Evolutionary conservation across 2,113 vertebrate species (phyloP), one percentile per base, ranked within the genome.

Genomic region (Triplophysa dalaica): DNA sequence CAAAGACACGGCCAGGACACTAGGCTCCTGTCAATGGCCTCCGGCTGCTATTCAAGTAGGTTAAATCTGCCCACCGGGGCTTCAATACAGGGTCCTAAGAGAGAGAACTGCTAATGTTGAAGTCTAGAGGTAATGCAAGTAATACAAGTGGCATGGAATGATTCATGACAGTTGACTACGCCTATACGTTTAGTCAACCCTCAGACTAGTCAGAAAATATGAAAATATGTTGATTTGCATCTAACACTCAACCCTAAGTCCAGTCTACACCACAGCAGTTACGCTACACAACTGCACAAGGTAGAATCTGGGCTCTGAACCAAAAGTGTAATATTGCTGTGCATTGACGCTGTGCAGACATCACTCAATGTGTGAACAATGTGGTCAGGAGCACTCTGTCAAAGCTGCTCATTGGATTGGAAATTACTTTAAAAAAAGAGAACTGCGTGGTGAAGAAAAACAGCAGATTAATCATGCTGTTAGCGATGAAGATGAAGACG

Each of bases 361-460:
- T 81, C 81, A 60, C 68, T 77, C 62, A 78, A 75, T 45, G 73
- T 81, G 78, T 81, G 78, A 84, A 83, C 66, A 86, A 78, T 68
- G 70, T 70, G 75, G 61, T 79, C 73, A 65, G 61, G 38, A 81
- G 33, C 26, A 43, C 48, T 81, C 58, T 76, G 75, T 83, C 76
- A 81, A 75, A 65, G 61, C 72, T 63, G 45, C 70, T 58, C 68
- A 45, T 74, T 78, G 69, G 67, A 81, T 83, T 81, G 79, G 48
- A 78, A 84, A 82, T 79, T 74, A 69, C 60, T 65, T 54, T 10
- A 63, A 58, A 68, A 54, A 79, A 79, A 54, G 63, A 50, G 21
- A 65, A 75, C 58, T 16, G 14, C 17, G 19, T 58, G 1, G 41
- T 48, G 79, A 61, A 60, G 66, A 81, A 77, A 77, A 80, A 64